Base-by-base conservation (phyloP, 2,113 vertebrate species). In the Brevimyrus niger region DNA sequence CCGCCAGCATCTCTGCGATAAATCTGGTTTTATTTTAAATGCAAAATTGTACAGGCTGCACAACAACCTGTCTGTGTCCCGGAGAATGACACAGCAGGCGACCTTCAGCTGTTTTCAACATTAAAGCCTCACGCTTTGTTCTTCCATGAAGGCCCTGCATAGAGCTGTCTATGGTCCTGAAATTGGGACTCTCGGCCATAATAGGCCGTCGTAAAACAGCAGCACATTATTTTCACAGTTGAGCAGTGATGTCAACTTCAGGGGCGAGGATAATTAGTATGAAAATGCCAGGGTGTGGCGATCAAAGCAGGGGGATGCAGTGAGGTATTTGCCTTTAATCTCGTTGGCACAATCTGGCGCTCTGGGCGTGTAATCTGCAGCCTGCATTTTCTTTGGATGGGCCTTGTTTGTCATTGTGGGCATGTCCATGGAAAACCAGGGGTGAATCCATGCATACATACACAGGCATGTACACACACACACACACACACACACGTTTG, bases 101-200 rank as follows among this genome's bases (percentile, higher is more conserved):
- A 46, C 44, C 80, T 83, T 83, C 80, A 46, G 80, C 80, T 83
- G 42, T 23, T 15, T 42, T n/a, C 42, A n/a, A 13, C 31, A 15
- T 76, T 35, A 38, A 47, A 83, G 80, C 44, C 19, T 13, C 50
- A 53, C 3, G 31, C 85, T 80, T 76, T 50, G 65, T 55, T 46
- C 11, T 48, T 88, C 58, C 44, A 73, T 44, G n/a, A 17, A 19
- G 6, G 27, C 48, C 2, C 51, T 19, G 48, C 31, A 9, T 9
- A 31, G 10, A 50, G 38, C 80, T 89, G 51, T 65, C 88, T 76
- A 31, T 44, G 80, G 88, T 89, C 10, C 88, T 89, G 88, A 89
- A 84, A 44, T 13, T n/a, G 88, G 61, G 50, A 85, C 51, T 44
- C 88, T 19, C 88, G 15, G 27, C 15, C 73, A 11, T 48, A 47